Base-by-base conservation (phyloP, 2,113 vertebrate genomes). In the Lophochroa leadbeateri region DNA sequence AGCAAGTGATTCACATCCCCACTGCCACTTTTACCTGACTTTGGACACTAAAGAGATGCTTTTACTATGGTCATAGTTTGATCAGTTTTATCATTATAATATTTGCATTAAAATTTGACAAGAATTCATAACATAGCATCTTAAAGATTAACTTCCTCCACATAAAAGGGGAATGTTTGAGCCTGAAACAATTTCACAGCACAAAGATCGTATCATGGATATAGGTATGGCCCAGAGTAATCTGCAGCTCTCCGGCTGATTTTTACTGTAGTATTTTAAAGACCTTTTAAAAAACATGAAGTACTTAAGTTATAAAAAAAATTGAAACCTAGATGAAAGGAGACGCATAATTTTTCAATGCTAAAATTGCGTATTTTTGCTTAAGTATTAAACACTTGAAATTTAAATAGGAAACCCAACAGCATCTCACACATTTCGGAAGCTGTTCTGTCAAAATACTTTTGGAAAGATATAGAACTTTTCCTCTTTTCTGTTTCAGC, bases 331-430 rank as follows among this genome's bases (percentile, higher is more conserved):
- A 39, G 13, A 46, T 46, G 23, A 93, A 81, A 77, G 28, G 8
- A 81, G 24, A 3, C 8, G 27, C 81, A 74, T 10, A 75, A 29
- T 44, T 89, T 58, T 91, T 84, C 65, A 75, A 11, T 44, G 39
- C 19, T 88, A 58, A 61, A 92, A 61, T 58, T 80, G 46, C 24
- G 29, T 71, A 63, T 81, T 90, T 96, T 75, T 63, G 90, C 55
- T 46, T 81, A 39, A 47, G 43, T 95, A 86, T 92, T 94, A 90
- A 94, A 24, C 4, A 49, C 61, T 91, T 76, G 67, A 84, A 94
- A 97, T 28, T 24, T 68, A 94, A 96, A 94, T 82, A 92, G 75
- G 88, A 96, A 96, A 94, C 29, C 35, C 75, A 97, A 63, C 7
- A 92, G 58, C 74, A 95, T 88, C 27, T 84, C 52, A 55, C 37